Evolutionary conservation across 2,888 invertebrate species (phyloP).

Genomic region (Drosophila ezoana): DNA sequence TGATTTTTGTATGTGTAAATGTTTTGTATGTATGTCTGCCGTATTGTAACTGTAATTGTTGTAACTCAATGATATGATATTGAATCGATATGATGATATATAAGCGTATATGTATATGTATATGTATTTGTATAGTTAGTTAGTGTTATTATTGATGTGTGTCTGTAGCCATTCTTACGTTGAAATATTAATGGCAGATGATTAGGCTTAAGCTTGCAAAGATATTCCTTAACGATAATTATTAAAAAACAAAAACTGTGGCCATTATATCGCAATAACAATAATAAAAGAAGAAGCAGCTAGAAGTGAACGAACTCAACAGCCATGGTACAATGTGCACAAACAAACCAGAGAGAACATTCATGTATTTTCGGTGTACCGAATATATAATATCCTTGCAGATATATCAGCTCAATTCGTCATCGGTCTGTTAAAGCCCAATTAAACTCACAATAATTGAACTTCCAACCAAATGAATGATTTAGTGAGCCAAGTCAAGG

Average conservation of each 20-base stretch:
- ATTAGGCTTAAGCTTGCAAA: conserved; percentile 45
- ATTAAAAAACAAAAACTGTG: conserved; percentile 32
- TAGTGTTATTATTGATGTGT: conserved; percentile 40
- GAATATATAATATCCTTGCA: conserved; percentile 20
- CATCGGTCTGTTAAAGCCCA: too few relatives aligned
- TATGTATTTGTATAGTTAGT: conserved; percentile 48
- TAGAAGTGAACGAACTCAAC: conserved; percentile 34
- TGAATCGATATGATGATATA: conserved; percentile 34
- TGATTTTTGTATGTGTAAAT: conserved; percentile 64
- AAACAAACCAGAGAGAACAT: conserved; percentile 18
- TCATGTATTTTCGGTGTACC: neutral
- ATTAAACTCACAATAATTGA: too few relatives aligned
- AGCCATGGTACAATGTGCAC: conserved; percentile 49
- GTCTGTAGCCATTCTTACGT: conserved; percentile 41
- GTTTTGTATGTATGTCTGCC: conserved; percentile 50
- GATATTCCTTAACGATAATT: conserved; percentile 52
- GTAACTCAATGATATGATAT: conserved; percentile 45
- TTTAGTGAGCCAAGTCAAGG: too few relatives aligned
- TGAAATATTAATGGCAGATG: conserved; percentile 23
- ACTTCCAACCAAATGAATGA: too few relatives aligned
- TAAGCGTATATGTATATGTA: conserved; percentile 43
- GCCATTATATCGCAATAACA: conserved; percentile 40
- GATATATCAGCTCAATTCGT: neutral
- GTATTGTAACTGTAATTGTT: conserved; percentile 59
- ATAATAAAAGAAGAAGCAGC: conserved; percentile 6